Conservation (phyloP, 2,888 invertebrate genomes). For the Tipula helvola region DNA sequence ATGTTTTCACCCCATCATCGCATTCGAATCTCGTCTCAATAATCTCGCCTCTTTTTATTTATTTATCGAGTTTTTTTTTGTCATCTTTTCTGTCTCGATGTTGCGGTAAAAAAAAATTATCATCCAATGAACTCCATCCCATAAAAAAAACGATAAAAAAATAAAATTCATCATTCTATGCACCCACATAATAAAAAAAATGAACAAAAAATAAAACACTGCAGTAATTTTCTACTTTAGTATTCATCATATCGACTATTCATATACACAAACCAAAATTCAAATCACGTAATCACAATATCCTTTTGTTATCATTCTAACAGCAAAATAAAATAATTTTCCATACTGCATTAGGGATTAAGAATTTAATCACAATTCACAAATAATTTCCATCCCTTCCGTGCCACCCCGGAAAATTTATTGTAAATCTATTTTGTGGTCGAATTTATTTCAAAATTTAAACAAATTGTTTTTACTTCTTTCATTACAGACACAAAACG, state of each 20-base stretch:
- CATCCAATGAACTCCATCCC: neutral
- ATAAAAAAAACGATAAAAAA: neutral
- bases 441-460: neutral
- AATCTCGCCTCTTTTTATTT: too few relatives aligned
- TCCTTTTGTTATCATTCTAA: neutral
- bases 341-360: neutral
- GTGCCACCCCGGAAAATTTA: neutral
- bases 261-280: neutral
- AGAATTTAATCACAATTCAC: constrained; percentile 4
- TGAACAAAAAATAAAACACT: neutral
- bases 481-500: neutral
- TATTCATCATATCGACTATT: neutral
- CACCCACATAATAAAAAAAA: neutral
- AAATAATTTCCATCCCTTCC: neutral
- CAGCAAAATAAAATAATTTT: neutral
- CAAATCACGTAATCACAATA: constrained; percentile 4
- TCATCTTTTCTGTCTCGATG: neutral
- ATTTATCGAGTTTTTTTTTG: too few relatives aligned
- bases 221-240: neutral
- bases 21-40: too few relatives aligned
- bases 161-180: neutral
- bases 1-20: too few relatives aligned
- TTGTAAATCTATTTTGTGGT: neutral
- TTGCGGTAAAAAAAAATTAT: neutral
- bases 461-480: neutral